Evolutionary conservation across 2,888 invertebrate species (phyloP).

Genomic region (Allygus modestus): DNA sequence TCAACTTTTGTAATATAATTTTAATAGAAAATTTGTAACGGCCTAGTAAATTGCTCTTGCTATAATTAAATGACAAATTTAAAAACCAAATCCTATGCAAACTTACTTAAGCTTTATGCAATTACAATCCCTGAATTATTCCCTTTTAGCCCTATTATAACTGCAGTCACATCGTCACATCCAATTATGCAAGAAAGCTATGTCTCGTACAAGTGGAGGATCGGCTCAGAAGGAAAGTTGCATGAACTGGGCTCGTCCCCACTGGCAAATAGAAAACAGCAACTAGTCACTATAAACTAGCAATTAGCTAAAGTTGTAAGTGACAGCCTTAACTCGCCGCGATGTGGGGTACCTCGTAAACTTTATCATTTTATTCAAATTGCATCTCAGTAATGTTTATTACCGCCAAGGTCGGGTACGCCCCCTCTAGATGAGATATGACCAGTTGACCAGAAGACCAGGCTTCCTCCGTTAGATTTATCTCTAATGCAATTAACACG

Average conservation of each 20-base stretch:
- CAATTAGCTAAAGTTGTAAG: not conserved
- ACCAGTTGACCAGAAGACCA: not conserved
- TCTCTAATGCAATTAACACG: not conserved
- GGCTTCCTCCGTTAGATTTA: not conserved
- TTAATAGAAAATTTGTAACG: no score
- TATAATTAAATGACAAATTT: no score
- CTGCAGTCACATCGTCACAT: no score
- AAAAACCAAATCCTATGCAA: no score
- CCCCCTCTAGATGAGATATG: not conserved
- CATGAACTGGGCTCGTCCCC: not conserved
- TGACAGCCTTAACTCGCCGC: no score
- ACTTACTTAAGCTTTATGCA: no score
- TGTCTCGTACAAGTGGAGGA: no score
- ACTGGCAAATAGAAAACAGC: constrained; percentile 7
- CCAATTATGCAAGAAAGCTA: no score
- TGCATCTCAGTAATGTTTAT: not conserved
- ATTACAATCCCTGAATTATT: no score
- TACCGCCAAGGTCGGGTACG: not conserved
- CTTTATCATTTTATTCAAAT: constrained; percentile 3
- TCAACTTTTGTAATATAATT: no score
- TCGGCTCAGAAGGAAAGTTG: not conserved
- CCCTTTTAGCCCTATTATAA: no score
- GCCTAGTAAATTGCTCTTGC: no score
- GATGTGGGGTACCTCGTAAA: not conserved
- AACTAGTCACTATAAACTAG: not conserved